Evolutionary conservation across 2,797 vertebrate genomes (phyloP).

Genomic region (Platyrinchus mystaceus): DNA sequence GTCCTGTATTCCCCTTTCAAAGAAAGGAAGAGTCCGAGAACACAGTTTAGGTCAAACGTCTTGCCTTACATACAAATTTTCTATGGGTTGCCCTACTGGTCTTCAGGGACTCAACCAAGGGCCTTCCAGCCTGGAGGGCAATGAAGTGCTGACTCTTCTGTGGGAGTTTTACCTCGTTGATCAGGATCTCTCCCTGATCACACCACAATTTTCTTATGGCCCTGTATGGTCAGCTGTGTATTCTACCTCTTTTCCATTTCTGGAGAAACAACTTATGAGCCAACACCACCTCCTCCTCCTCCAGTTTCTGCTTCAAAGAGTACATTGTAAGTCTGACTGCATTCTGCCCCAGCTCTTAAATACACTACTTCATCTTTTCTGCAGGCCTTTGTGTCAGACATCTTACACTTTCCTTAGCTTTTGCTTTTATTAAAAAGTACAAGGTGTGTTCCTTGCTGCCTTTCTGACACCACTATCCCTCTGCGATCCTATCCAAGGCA

Average conservation of each 20-base stretch:
- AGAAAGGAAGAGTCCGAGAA: background rate
- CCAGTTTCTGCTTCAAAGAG: background rate
- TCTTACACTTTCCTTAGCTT: background rate
- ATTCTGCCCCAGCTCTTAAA: background rate
- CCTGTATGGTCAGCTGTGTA: background rate
- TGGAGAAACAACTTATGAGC: background rate
- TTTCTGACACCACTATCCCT: background rate
- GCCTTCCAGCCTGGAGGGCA: background rate
- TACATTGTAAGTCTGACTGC: background rate
- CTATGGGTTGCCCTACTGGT: background rate
- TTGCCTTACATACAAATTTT: background rate
- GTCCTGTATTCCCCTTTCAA: background rate
- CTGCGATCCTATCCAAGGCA: background rate
- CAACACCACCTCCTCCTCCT: background rate
- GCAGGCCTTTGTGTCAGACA: background rate
- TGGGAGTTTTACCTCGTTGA: background rate
- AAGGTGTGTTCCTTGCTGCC: background rate
- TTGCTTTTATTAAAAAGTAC: background rate
- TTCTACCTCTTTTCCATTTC: background rate
- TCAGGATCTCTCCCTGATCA: background rate
- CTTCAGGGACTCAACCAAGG: background rate
- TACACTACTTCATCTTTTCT: background rate
- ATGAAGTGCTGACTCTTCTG: background rate
- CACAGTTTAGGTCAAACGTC: background rate
- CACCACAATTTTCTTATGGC: background rate